phyloP scores from a whole-genome alignment of 2,888 invertebrate species.

The Conomelus anceps region DNA sequence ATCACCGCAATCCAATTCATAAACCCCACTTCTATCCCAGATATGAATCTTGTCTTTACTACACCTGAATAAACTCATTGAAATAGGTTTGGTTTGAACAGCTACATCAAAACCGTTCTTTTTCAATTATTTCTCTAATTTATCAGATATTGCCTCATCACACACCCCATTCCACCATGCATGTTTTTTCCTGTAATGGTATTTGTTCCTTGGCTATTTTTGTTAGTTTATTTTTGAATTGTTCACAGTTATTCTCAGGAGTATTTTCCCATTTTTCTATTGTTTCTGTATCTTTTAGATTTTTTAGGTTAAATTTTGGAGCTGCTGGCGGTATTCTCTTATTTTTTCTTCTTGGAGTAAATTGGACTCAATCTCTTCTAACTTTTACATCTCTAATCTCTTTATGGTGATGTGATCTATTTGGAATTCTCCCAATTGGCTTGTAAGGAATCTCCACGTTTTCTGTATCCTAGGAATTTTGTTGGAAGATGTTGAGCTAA shows the following conservation, averaged over 20 bases:
- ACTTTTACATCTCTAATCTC: not conserved
- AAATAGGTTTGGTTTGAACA: too few species aligned
- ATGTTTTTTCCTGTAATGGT: too few species aligned
- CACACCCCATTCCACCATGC: not conserved
- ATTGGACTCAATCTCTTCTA: not conserved
- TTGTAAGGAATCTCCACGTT: not conserved
- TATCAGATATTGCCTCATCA: not conserved
- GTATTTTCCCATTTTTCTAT: not conserved
- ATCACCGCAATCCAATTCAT: too few species aligned
- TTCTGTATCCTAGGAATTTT: not conserved
- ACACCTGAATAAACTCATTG: too few species aligned
- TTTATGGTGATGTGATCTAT: not conserved
- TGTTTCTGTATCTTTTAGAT: too few species aligned
- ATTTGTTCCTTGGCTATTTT: too few species aligned
- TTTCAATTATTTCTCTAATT: too few species aligned
- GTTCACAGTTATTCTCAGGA: not conserved
- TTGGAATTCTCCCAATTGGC: not conserved
- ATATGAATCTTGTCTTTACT: too few species aligned
- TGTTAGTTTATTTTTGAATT: not conserved
- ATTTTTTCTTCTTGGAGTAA: too few species aligned
- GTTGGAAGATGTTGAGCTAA: not conserved
- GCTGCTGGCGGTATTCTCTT: not conserved
- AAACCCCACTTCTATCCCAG: too few species aligned
- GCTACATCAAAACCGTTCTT: too few species aligned
- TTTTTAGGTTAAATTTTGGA: not conserved